A percentile compares a stretch with the other conserved stretches of the same genome.
phyloP scores from a whole-genome alignment of 2,888 invertebrate species.

The Meta bourneti region DNA sequence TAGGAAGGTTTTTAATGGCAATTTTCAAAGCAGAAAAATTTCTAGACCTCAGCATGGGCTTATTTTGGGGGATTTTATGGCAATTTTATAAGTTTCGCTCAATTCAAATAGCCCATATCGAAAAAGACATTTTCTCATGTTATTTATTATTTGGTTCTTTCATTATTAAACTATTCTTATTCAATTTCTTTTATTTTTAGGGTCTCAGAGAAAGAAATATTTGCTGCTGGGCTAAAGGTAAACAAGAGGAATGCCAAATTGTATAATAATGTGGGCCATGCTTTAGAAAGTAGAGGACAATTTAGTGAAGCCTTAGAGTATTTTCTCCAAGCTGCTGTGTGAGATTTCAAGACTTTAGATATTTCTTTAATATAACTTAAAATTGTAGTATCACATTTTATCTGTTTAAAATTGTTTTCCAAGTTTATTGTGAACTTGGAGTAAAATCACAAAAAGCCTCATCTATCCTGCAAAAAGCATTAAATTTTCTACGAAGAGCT shows the following conservation, averaged over 20 bases:
- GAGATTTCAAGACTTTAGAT: constrained; percentile 72
- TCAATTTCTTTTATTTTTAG: constrained; percentile 80
- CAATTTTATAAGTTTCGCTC: too few relatives aligned
- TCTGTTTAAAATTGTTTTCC: background rate
- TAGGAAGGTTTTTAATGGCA: too few relatives aligned
- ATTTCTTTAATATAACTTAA: background rate
- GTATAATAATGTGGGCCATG: constrained; percentile 98
- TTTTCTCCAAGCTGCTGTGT: constrained; percentile 93
- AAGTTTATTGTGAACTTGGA: background rate
- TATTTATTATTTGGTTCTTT: too few relatives aligned
- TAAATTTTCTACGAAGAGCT: too few relatives aligned
- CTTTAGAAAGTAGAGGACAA: constrained; percentile 88
- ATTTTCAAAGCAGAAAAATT: too few relatives aligned
- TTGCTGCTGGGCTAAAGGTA: constrained; percentile 92
- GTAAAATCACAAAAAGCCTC: too few relatives aligned
- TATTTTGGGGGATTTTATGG: too few relatives aligned
- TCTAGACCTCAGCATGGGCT: too few relatives aligned
- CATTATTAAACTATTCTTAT: background rate
- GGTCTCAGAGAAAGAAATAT: constrained; percentile 95
- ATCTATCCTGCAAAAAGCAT: too few relatives aligned
- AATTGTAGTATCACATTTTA: background rate
- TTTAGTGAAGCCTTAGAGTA: constrained; percentile 91
- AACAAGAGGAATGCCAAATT: constrained; percentile 95
- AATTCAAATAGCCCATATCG: too few relatives aligned
- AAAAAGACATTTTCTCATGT: too few relatives aligned